Evolutionary conservation across 2,888 invertebrate species (phyloP).

Genomic region (Heterodera filipjevi): DNA sequence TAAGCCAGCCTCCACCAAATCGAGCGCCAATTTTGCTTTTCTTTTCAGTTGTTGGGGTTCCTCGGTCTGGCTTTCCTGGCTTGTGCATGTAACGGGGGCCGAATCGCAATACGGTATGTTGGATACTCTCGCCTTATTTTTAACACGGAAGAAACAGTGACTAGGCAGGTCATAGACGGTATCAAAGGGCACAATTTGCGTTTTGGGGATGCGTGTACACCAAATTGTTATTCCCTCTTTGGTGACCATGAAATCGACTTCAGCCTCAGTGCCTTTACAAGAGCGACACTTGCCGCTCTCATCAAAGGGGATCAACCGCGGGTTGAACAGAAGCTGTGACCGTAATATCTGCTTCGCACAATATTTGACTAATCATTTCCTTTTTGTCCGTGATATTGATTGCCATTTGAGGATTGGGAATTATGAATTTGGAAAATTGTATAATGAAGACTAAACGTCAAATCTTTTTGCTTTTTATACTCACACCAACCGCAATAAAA

Average conservation of each 20-base stretch:
- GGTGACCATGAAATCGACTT: too few species aligned
- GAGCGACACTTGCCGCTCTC: too few species aligned
- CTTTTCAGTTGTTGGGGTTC: background rate
- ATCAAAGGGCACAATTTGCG: conserved; percentile 8
- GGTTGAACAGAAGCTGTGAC: background rate
- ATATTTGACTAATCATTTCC: background rate
- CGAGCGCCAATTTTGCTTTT: background rate
- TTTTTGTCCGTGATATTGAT: background rate
- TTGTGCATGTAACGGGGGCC: background rate
- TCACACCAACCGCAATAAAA: too few species aligned
- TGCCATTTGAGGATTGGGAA: too few species aligned
- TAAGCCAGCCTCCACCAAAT: too few species aligned
- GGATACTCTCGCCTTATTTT: too few species aligned
- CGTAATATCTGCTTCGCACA: background rate
- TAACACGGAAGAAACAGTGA: conserved; percentile 16
- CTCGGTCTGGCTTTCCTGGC: accelerated
- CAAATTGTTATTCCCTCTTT: too few species aligned
- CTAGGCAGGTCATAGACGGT: background rate
- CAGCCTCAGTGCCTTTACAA: too few species aligned
- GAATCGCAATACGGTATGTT: background rate
- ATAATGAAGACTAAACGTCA: too few species aligned
- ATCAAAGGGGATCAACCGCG: background rate
- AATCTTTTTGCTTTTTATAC: too few species aligned
- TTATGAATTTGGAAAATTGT: background rate
- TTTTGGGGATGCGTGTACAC: too few species aligned